A percentile compares a stretch with the other conserved stretches of the same genome.
Evolutionary conservation across 2,888 invertebrate genomes (phyloP).

Genomic region (Pseudococcus jackbeardsleyi): DNA sequence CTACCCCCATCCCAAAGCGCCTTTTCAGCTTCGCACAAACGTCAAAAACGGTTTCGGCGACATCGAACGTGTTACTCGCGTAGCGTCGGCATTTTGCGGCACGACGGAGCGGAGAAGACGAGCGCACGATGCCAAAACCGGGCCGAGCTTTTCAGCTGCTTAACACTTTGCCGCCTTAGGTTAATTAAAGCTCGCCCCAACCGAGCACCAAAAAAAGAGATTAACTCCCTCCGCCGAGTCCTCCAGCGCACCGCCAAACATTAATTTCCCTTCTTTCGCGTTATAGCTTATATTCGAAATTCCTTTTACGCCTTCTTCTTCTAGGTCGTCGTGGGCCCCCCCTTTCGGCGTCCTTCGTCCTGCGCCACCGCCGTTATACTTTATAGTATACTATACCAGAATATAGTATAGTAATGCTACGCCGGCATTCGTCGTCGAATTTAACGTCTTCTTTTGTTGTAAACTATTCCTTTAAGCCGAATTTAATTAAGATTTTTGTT

Average conservation of each 20-base stretch:
- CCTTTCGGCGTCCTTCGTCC: neutral
- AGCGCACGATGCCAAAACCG: neutral
- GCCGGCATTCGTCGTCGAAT: conserved; percentile 61
- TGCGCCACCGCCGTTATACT: neutral
- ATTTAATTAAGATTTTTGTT: conserved; percentile 66
- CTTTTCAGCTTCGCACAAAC: neutral
- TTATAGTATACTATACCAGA: neutral
- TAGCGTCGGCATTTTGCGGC: neutral
- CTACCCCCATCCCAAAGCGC: neutral
- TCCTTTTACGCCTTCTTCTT: conserved; percentile 58
- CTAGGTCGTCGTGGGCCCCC: neutral
- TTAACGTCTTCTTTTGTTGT: conserved; percentile 65
- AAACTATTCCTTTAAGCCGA: conserved; percentile 65
- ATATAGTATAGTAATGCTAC: neutral
- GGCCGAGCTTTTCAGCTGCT: conserved; percentile 58
- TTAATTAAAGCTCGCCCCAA: conserved; percentile 62
- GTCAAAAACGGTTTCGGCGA: conserved; percentile 37
- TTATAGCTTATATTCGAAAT: conserved; percentile 63
- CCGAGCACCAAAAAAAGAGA: conserved; percentile 58
- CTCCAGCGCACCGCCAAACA: conserved; percentile 32
- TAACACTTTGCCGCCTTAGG: conserved; percentile 60
- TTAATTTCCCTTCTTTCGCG: conserved; percentile 60
- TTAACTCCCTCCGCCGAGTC: conserved; percentile 35
- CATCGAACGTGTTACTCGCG: conserved; percentile 12
- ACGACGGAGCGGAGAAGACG: neutral